A percentile compares a stretch with the other conserved stretches of the same genome.
Evolutionary conservation across 2,113 vertebrate species (phyloP).

Genomic region (Mirounga angustirostris): DNA sequence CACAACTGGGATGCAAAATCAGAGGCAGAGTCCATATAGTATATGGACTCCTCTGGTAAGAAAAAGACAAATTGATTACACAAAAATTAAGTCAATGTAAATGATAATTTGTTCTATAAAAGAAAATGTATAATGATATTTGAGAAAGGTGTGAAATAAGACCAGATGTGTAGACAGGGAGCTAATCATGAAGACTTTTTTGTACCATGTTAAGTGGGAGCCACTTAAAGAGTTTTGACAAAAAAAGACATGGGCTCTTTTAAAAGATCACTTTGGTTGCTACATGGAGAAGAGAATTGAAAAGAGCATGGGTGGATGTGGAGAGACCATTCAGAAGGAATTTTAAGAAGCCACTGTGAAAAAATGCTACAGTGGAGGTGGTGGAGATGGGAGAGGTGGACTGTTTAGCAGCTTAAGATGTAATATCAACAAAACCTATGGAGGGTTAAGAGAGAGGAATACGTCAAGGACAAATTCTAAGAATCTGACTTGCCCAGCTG

Average conservation of each 20-base stretch:
- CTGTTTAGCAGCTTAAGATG: not conserved
- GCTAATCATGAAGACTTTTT: not conserved
- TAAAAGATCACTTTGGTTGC: not conserved
- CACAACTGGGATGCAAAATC: not conserved
- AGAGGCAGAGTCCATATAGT: not conserved
- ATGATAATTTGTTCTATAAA: not conserved
- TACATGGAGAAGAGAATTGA: not conserved
- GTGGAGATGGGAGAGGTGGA: not conserved
- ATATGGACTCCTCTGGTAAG: not conserved
- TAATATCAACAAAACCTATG: not conserved
- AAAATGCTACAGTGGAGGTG: not conserved
- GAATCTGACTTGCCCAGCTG: not conserved
- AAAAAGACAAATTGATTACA: not conserved
- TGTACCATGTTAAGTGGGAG: not conserved
- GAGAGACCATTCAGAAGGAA: not conserved
- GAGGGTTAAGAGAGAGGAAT: not conserved
- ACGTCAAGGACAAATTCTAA: not conserved
- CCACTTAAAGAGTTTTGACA: not conserved
- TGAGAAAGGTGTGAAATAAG: conserved; percentile 3
- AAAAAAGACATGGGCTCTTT: not conserved
- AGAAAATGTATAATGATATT: not conserved
- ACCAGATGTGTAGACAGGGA: not conserved
- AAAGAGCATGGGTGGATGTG: not conserved
- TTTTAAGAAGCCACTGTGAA: not conserved
- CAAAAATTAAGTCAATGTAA: not conserved